These are phyloP conservation scores for Protobothrops mucrosquamatus DNA, from an alignment of 2,113 vertebrate species.

Conservation along the genomic window DNA sequence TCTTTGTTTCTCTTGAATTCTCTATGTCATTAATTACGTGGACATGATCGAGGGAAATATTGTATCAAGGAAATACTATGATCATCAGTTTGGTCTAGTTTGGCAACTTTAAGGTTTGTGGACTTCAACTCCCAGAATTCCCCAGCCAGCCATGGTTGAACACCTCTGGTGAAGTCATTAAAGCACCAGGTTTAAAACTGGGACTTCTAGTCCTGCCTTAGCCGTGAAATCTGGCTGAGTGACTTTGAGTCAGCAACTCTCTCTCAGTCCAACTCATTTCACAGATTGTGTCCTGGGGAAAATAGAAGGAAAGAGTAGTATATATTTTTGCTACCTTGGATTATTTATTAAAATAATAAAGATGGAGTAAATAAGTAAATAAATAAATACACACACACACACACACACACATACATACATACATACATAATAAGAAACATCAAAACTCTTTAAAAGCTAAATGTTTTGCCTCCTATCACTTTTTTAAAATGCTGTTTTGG, in stretches of 20 bases:
- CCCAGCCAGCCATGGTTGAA: no score
- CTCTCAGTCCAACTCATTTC: neutral
- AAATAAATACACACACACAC: neutral
- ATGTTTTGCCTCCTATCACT: neutral
- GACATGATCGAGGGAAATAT: neutral
- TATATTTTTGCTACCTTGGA: neutral
- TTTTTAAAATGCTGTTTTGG: neutral
- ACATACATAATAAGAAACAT: neutral
- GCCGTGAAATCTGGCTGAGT: no score
- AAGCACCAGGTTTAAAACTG: no score
- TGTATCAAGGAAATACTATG: neutral
- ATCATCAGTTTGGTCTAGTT: no score
- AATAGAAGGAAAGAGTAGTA: neutral
- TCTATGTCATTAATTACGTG: neutral
- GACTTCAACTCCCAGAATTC: no score
- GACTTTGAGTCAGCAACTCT: neutral
- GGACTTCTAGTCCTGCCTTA: neutral
- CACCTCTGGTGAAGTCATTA: no score
- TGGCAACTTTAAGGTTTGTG: no score
- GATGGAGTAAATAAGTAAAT: neutral
- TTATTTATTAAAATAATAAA: neutral
- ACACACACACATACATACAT: no score
- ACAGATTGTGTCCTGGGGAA: neutral
- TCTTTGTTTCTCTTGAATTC: neutral
- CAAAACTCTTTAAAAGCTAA: neutral